Conservation (phyloP, 2,888 invertebrate species). For the Odontomyia ornata region DNA sequence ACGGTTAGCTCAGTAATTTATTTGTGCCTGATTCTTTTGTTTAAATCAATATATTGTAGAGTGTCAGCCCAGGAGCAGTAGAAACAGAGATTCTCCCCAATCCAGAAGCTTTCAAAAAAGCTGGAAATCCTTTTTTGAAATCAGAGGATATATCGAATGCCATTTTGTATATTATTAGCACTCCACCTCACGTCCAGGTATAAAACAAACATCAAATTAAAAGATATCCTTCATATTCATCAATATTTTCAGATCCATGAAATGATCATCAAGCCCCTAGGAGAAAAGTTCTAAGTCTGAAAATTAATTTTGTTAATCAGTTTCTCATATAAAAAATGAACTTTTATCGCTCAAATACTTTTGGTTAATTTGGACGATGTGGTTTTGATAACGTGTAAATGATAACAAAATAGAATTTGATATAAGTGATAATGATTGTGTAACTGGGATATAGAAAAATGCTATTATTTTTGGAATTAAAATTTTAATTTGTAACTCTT, state of each 20-base stretch:
- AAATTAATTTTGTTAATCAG: too few species aligned
- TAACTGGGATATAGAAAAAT: too few species aligned
- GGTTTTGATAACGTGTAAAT: too few species aligned
- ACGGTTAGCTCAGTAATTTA: constrained; percentile 55
- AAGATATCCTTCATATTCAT: background rate
- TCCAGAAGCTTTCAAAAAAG: constrained; percentile 30
- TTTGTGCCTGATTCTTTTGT: background rate
- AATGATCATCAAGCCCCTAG: constrained; percentile 17
- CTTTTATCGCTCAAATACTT: too few species aligned
- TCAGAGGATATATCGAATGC: constrained; percentile 46
- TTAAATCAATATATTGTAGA: constrained; percentile 51
- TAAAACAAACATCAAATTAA: background rate
- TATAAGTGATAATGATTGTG: too few species aligned
- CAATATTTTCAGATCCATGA: constrained; percentile 11
- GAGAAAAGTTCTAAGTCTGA: constrained; percentile 12
- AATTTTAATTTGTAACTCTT: too few species aligned
- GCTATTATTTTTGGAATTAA: too few species aligned
- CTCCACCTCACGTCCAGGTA: constrained; percentile 61
- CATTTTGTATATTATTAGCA: constrained; percentile 56
- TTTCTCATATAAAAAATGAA: too few species aligned
- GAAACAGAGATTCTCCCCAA: constrained; percentile 61
- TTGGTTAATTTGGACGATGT: too few species aligned
- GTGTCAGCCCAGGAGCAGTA: constrained; percentile 61
- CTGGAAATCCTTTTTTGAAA: constrained; percentile 50
- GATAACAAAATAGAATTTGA: too few species aligned